Evolutionary conservation across 2,888 invertebrate species (phyloP).

Genomic region (Ceriagrion tenellum): DNA sequence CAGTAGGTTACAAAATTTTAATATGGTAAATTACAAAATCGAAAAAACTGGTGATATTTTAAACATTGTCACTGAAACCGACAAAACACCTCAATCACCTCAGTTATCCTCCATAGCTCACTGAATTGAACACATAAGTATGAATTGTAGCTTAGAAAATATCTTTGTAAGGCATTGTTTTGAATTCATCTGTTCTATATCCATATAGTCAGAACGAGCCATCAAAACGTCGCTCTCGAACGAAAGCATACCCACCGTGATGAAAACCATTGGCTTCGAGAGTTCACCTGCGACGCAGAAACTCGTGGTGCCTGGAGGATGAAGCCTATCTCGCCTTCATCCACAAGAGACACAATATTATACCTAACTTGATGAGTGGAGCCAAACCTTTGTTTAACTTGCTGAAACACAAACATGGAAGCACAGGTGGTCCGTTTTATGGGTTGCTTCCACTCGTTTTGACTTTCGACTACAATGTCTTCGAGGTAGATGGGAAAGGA

Average conservation of each 20-base stretch:
- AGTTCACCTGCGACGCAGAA: background rate
- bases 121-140: too few species aligned
- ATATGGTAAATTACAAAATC: too few species aligned
- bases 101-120: too few species aligned
- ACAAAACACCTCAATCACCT: too few species aligned
- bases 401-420: background rate
- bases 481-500: background rate
- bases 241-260: background rate
- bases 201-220: background rate
- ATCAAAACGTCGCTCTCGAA: background rate
- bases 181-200: background rate
- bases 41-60: too few species aligned
- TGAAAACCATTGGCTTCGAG: background rate
- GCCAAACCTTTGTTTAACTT: conserved; percentile 12
- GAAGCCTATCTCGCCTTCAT: too few species aligned
- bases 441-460: background rate
- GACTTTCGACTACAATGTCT: background rate
- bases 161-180: background rate
- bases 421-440: background rate
- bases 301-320: background rate
- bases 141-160: too few species aligned
- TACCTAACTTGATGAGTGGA: conserved; percentile 27
- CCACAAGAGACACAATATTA: background rate
- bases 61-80: too few species aligned
- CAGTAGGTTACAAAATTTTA: too few species aligned